Evolutionary conservation across 2,797 vertebrate species (phyloP).

Genomic region (Tangara arthus): DNA sequence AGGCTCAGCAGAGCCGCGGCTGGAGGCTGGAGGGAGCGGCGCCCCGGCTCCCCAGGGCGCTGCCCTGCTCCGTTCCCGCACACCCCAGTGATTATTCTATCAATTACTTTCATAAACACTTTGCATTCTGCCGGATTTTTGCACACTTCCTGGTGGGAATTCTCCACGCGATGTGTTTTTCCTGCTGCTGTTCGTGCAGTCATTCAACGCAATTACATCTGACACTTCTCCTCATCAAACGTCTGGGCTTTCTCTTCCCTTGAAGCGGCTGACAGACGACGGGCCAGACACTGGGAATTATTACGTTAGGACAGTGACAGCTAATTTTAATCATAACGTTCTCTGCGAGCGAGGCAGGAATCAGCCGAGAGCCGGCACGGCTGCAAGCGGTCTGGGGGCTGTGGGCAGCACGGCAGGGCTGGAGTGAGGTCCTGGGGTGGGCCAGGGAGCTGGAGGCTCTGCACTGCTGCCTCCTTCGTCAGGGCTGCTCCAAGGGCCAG

Average conservation of each 20-base stretch:
- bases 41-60: slow-evolving; percentile 53
- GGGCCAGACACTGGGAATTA: slow-evolving; percentile 35
- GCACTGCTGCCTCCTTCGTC: accelerated
- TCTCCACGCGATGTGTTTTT: slow-evolving; percentile 62
- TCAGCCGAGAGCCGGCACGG: background rate
- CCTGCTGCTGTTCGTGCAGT: slow-evolving; percentile 56
- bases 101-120: slow-evolving; percentile 71
- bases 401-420: background rate
- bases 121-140: slow-evolving; percentile 58
- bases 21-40: slow-evolving; percentile 40
- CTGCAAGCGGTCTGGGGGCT: background rate
- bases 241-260: slow-evolving; percentile 34
- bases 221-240: slow-evolving; percentile 65
- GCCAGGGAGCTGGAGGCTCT: background rate
- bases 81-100: slow-evolving; percentile 66
- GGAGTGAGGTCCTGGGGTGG: accelerated
- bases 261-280: slow-evolving; percentile 34
- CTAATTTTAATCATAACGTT: slow-evolving; percentile 7
- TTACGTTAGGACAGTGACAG: slow-evolving; percentile 40
- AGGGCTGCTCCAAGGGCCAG: accelerated
- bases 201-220: slow-evolving; percentile 68
- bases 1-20: background rate
- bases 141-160: slow-evolving; percentile 63
- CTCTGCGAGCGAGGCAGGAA: background rate
- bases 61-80: slow-evolving; percentile 18